Percentiles rank a stretch among this genome's conserved stretches.
These are phyloP conservation scores for Geococcyx californianus DNA, from an alignment of 2,113 vertebrate genomes.

Conservation along the genomic window DNA sequence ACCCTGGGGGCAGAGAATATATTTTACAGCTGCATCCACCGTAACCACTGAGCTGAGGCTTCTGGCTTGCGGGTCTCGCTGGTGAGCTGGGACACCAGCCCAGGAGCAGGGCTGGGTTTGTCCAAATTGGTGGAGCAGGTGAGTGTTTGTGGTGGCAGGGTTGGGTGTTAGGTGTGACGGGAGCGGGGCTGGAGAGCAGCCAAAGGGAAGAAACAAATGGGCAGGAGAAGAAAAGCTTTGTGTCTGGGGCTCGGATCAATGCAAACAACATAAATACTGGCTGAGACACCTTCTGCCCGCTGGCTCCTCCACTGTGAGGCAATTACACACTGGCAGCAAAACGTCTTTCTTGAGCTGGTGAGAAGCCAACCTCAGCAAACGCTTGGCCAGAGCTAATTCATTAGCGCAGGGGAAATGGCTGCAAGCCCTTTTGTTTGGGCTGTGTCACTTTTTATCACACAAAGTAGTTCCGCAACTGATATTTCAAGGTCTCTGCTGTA, in stretches of 20 bases:
- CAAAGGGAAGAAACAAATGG: background rate
- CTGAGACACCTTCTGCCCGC: background rate
- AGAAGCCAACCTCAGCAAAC: background rate
- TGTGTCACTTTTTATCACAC: background rate
- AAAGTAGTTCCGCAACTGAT: rapidly evolving
- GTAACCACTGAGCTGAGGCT: background rate
- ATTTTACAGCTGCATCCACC: background rate
- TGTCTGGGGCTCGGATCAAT: background rate
- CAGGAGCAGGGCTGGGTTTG: background rate
- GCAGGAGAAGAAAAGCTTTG: background rate
- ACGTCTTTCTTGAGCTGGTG: background rate
- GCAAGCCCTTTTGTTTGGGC: background rate
- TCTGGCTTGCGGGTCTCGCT: rapidly evolving
- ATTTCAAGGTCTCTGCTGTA: background rate
- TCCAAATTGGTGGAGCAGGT: background rate
- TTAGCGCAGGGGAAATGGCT: background rate
- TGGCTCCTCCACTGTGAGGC: background rate
- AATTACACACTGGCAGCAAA: background rate
- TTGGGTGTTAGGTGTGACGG: rapidly evolving
- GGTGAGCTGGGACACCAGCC: background rate
- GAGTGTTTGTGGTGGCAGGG: background rate
- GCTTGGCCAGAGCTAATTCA: background rate
- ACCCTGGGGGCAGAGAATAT: background rate
- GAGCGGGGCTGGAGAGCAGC: rapidly evolving
- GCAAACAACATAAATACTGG: background rate